Base-by-base conservation (phyloP, 1,140 invertebrate genomes). In the Plutomurus gul region DNA sequence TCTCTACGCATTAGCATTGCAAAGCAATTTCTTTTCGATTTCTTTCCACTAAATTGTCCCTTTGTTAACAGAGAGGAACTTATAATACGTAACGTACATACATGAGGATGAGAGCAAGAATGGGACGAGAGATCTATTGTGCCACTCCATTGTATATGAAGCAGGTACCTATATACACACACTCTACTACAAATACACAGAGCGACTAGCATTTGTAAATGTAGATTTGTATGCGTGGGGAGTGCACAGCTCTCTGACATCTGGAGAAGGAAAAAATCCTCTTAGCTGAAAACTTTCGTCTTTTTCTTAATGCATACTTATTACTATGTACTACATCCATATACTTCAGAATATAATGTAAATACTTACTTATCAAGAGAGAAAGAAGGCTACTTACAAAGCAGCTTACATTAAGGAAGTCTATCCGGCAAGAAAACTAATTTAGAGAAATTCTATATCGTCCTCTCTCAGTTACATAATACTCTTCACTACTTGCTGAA, bases 21-120 rank as follows among this genome's bases (percentile, higher is more conserved):
- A 65, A 65, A 65, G 56, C 56, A 65, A 65, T 65, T 65, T 65
- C 56, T 65, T 65, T 65, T 65, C 56, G 56, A 65, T 65, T 65
- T 65, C 56, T 65, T 51, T 65, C 56, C 56, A 65, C 56, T 65
- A 65, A 65, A 65, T 65, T 65, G 56, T 65, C 16, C 30, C 56
- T 65, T 65, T 65, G 56, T 65, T 65, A 36, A 33, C 11, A n/a
- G 20, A 36, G 56, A 65, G 56, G 56, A 65, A 65, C n/a, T n/a
- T n/a, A n/a, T n/a, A n/a, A n/a, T n/a, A n/a, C n/a, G n/a, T n/a
- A n/a, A n/a, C n/a, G n/a, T n/a, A n/a, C n/a, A n/a, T n/a, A n/a
- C n/a, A n/a, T n/a, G n/a, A n/a, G 39, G 39, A 43, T 43, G 39
- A n/a, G n/a, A 13, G 39, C 11, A 43, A 33, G 56, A 30, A 65